phyloP scores from a whole-genome alignment of 2,888 invertebrate genomes.

The Biston stratarius region DNA sequence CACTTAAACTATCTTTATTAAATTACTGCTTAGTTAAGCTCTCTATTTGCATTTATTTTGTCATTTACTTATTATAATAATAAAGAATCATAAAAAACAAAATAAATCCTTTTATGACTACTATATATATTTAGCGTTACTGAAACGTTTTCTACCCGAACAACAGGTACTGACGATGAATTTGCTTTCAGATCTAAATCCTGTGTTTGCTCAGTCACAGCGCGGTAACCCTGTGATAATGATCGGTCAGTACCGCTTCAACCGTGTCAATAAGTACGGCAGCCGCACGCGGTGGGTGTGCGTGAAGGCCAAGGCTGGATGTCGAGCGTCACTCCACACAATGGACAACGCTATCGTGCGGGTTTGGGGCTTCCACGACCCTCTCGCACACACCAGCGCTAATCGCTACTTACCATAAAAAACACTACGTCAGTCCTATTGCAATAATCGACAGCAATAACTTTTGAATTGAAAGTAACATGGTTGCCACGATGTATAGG shows the following conservation, averaged over 20 bases:
- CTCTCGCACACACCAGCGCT: conserved; percentile 77
- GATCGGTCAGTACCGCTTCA: conserved; percentile 82
- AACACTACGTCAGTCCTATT: not conserved
- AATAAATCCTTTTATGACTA: not conserved
- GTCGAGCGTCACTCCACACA: conserved; percentile 78
- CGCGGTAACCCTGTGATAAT: conserved; percentile 82
- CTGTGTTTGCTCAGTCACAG: conserved; percentile 79
- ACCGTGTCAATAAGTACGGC: conserved; percentile 80
- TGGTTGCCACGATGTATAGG: not conserved
- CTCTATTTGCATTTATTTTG: conserved; percentile 7
- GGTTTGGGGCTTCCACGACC: conserved; percentile 81
- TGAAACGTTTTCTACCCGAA: not conserved
- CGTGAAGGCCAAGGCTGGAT: conserved; percentile 81
- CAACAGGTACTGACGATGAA: conserved; percentile 49
- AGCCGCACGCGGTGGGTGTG: conserved; percentile 80
- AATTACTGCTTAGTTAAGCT: not conserved
- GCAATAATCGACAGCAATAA: conserved; percentile 6
- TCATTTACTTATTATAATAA: not conserved
- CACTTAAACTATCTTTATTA: not conserved
- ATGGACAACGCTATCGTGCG: conserved; percentile 81
- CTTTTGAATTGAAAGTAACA: not conserved
- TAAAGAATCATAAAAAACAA: not conserved
- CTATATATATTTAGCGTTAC: not conserved
- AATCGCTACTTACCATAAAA: conserved; percentile 68
- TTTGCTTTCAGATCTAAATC: conserved; percentile 71